Evolutionary conservation across 2,113 vertebrate species (phyloP), one percentile per base, ranked within the genome.

Genomic region (Lethenteron camtschaticum): DNA sequence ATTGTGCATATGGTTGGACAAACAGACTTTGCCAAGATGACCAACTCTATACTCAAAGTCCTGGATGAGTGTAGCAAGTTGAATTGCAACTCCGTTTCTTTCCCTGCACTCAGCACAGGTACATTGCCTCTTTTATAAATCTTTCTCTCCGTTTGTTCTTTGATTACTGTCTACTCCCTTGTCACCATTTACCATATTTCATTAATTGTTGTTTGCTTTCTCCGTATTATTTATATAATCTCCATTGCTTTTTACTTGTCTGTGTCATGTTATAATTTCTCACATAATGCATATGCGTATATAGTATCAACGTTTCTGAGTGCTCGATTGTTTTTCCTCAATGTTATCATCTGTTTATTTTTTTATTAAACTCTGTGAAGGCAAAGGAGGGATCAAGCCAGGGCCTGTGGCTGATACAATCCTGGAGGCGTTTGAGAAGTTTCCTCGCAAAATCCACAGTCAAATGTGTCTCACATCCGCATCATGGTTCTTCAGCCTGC

Each of bases 101-200:
- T 66, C n/a, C 63, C 63, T 66, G 63, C 63, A 66, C 24, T 66
- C 24, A 24, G 63, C 8, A 66, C 63, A 66, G 63, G 63, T 66
- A n/a, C 24, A 24, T 63, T 63, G 4, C 59, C 59, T 18, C 59
- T 14, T 63, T 63, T 63, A 63, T 2, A 63, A 13, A 63, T 63
- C 13, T 8, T 63, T 63, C 16, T 18, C 59, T 18, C 5, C 59
- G 16, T 63, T 63, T 41, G 41, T 41, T 41, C 41, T 41, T 41
- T 63, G 2, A 63, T 63, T 14, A 13, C 16, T 63, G 59, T 63
- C 16, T 63, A 13, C 59, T 18, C 59, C 59, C 59, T 41, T 41
- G 41, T 41, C 41, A 41, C 41, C 41, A 41, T 41, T 41, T 63
- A 63, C 59, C 16, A 14, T 13, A 14, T 63, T 63, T 63, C 6